These are phyloP conservation scores for Microplitis deprimator DNA, from an alignment of 2,888 invertebrate genomes.

Conservation along the genomic window DNA sequence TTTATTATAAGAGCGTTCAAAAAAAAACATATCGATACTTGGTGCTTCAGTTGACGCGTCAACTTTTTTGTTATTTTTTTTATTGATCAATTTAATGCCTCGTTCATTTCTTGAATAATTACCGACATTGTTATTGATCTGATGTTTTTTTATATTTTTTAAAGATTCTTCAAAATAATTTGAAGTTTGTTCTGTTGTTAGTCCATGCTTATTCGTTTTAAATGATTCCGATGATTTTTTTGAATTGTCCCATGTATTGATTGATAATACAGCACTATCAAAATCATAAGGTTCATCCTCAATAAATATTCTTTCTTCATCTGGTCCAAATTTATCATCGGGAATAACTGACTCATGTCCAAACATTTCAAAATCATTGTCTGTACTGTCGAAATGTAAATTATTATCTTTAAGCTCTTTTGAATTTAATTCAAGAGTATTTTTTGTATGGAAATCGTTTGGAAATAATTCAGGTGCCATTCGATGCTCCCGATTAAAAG, in stretches of 20 bases:
- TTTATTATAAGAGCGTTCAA: not conserved
- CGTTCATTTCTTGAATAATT: constrained; percentile 49
- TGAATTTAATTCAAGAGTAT: constrained; percentile 22
- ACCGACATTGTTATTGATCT: constrained; percentile 43
- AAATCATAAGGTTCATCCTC: constrained; percentile 66
- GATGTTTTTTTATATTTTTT: constrained; percentile 56
- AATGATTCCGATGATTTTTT: constrained; percentile 67
- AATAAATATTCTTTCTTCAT: constrained; percentile 68
- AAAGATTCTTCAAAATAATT: constrained; percentile 61
- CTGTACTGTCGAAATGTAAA: constrained; percentile 54
- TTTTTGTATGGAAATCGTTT: constrained; percentile 47
- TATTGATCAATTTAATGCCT: constrained; percentile 31
- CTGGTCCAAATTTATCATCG: constrained; percentile 66
- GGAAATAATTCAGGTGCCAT: constrained; percentile 67
- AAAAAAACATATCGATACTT: not conserved
- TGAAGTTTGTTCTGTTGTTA: constrained; percentile 39
- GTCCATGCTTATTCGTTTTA: constrained; percentile 71
- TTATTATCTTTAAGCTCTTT: constrained; percentile 46
- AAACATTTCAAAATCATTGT: constrained; percentile 54
- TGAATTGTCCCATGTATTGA: constrained; percentile 54
- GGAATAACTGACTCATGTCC: constrained; percentile 63
- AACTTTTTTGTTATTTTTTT: not conserved
- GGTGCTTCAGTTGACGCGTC: not conserved
- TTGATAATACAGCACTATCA: constrained; percentile 60
- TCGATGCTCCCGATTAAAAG: constrained; percentile 80